Base-by-base conservation (phyloP, 2,113 vertebrate genomes). In the Vidua macroura region DNA sequence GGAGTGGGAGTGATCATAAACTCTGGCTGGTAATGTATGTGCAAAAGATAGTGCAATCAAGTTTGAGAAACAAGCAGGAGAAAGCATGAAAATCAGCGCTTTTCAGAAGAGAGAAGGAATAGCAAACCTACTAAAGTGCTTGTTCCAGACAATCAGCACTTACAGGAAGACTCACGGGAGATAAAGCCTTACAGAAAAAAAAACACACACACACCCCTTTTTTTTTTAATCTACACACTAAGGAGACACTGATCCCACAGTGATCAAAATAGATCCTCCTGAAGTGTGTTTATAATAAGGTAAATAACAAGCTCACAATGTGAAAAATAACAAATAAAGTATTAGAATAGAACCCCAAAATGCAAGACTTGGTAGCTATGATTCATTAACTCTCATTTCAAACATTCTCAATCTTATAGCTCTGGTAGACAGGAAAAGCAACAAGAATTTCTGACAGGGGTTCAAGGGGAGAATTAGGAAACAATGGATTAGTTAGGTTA, bases 151-250 rank as follows among this genome's bases (percentile, higher is more conserved):
- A 86, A 62, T 15, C 20, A 75, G 43, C 13, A 51, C 7, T 46
- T 52, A 56, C 17, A 72, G 18, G 6, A 73, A 11, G 20, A 63
- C 30, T 72, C 39, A 18, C 0, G 60, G 5, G 17, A 85, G 15
- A 84, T 7, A 75, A 86, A 84, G 17, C 3, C 20, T 24, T 83
- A 39, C 20, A 59, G 52, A 53, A 58, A 68, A 68, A 66, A 73
- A 10, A 60, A 68, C 7, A 73, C 5, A 39, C 8, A 28, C 3
- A 15, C 12, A 2, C 3, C 2, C 6, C 16, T 14, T 11, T 15
- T 35, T 25, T 39, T 51, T n/a, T 35, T 15, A 15, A 63, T 37
- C 14, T 63, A 67, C 12, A 37, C 31, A 39, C 10, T 60, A 41
- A 56, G 12, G 24, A 76, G 64, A 79, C 92, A 33, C 19, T 66